Evolutionary conservation across 2,888 invertebrate species (phyloP).

Genomic region (Metacarcinus magister): DNA sequence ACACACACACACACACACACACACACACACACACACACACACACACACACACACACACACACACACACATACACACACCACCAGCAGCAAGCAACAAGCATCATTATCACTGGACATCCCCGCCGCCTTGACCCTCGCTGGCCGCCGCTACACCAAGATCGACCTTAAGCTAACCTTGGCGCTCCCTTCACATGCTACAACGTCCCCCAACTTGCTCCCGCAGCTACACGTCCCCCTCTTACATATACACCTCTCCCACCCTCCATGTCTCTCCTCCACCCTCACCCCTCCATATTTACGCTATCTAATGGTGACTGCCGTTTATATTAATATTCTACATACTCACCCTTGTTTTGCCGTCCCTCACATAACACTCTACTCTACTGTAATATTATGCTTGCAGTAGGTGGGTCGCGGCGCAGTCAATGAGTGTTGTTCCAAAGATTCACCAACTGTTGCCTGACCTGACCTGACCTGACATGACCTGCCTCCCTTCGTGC

Average conservation of each 20-base stretch:
- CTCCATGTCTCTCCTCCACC: background rate
- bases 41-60: slow-evolving; percentile 26
- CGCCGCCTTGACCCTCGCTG: background rate
- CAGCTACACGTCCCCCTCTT: background rate
- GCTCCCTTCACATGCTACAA: background rate
- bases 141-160: background rate
- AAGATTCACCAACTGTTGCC: too few relatives aligned
- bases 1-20: background rate
- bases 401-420: too few relatives aligned
- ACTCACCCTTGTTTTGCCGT: background rate
- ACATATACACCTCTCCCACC: background rate
- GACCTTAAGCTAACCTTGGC: background rate
- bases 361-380: background rate
- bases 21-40: background rate
- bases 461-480: too few relatives aligned
- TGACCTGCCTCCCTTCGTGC: too few relatives aligned
- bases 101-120: background rate
- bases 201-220: background rate
- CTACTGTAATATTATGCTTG: too few relatives aligned
- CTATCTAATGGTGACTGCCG: background rate
- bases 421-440: too few relatives aligned
- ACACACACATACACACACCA: background rate
- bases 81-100: too few relatives aligned
- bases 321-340: background rate
- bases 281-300: background rate